Conservation (phyloP, 1,140 invertebrate species). For the Bombus haemorrhoidalis region DNA sequence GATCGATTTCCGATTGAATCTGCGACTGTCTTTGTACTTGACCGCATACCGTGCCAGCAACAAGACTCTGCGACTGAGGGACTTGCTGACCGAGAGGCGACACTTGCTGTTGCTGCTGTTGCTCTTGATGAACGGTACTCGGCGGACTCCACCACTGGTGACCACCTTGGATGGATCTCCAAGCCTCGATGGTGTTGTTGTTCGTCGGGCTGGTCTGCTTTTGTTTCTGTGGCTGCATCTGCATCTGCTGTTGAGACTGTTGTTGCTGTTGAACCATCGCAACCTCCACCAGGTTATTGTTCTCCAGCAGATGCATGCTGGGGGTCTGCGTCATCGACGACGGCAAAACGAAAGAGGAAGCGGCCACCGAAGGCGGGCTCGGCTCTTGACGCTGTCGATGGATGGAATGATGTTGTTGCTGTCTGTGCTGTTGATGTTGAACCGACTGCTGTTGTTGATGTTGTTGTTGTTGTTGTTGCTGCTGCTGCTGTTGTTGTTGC, state of each 20-base stretch:
- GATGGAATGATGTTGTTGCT: slow-evolving; percentile 67
- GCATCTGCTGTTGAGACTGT: slow-evolving; percentile 62
- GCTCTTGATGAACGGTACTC: slow-evolving; percentile 66
- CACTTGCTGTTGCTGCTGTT: slow-evolving; percentile 70
- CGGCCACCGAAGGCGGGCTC: slow-evolving; percentile 68
- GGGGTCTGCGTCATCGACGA: slow-evolving; percentile 81
- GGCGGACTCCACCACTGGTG: slow-evolving; percentile 80
- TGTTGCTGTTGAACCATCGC: slow-evolving; percentile 75
- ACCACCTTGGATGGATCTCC: slow-evolving; percentile 78
- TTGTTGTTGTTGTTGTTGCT: slow-evolving; percentile 65
- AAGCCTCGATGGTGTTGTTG: slow-evolving; percentile 81
- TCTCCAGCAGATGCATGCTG: slow-evolving; percentile 81
- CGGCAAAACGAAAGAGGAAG: slow-evolving; percentile 70
- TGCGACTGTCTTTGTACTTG: slow-evolving; percentile 73
- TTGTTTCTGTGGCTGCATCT: slow-evolving; percentile 74
- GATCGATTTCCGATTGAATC: slow-evolving; percentile 77
- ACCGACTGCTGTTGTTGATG: slow-evolving; percentile 54
- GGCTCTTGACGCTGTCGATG: slow-evolving; percentile 70
- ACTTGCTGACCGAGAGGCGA: slow-evolving; percentile 63
- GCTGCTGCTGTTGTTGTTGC: slow-evolving; percentile 61
- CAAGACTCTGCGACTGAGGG: slow-evolving; percentile 67
- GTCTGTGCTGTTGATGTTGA: slow-evolving; percentile 62
- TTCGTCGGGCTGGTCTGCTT: slow-evolving; percentile 81
- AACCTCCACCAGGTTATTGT: slow-evolving; percentile 77
- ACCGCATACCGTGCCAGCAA: slow-evolving; percentile 62